Evolutionary conservation across 2,113 vertebrate genomes (phyloP).

Genomic region (Macquaria australasica): DNA sequence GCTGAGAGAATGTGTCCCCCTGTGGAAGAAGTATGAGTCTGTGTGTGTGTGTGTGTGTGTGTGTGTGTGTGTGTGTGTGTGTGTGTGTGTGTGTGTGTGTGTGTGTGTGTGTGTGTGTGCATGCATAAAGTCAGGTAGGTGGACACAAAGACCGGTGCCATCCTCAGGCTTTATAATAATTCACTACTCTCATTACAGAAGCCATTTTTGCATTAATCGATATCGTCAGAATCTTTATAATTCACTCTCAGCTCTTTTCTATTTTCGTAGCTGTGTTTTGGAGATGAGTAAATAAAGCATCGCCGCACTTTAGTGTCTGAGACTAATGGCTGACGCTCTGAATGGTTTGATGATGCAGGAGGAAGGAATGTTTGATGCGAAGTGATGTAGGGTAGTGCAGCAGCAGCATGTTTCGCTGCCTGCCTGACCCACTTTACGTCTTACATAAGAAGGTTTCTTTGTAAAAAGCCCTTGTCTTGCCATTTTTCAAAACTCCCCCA

Average conservation of each 20-base stretch:
- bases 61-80: not conserved
- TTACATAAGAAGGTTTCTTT: conserved; percentile 71
- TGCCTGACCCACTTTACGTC: conserved; percentile 72
- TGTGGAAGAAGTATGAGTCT: conserved; percentile 11
- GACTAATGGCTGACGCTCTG: conserved; percentile 14
- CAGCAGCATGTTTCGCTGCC: conserved; percentile 62
- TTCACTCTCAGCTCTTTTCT: conserved; percentile 10
- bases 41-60: not conserved
- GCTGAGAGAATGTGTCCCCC: conserved; percentile 33
- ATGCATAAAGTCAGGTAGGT: not conserved
- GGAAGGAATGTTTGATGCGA: conserved; percentile 45
- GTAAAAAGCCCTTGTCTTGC: conserved; percentile 56
- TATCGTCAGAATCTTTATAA: not conserved
- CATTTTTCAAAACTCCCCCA: conserved; percentile 45
- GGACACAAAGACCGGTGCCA: conserved; percentile 8
- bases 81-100: not conserved
- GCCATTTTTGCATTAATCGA: conserved; percentile 8
- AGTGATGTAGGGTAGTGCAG: conserved; percentile 53
- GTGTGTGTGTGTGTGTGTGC: not conserved
- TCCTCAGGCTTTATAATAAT: conserved; percentile 28
- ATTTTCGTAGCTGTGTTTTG: conserved; percentile 36
- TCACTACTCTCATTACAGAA: conserved; percentile 15
- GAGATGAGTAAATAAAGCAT: conserved; percentile 18
- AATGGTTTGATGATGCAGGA: conserved; percentile 52
- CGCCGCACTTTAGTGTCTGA: not conserved